Evolutionary conservation across 2,113 vertebrate genomes (phyloP).

Genomic region (Pionites leucogaster): DNA sequence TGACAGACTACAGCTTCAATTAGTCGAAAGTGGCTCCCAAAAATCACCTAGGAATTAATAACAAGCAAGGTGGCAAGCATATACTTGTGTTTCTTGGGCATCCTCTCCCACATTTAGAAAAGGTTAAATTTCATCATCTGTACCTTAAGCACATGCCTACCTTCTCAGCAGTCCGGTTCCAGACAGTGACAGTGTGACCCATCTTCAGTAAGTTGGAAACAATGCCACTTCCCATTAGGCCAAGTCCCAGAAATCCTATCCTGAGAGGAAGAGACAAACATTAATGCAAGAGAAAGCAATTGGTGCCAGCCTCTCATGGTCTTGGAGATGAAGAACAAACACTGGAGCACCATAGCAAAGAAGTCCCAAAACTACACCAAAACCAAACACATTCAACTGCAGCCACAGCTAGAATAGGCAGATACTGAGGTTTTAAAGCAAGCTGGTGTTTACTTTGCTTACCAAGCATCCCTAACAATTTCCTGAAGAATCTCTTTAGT

Average conservation of each 20-base stretch:
- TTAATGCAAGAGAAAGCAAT: background rate
- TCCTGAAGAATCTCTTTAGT: background rate
- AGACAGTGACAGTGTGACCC: slow-evolving; percentile 97
- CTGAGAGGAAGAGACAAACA: slow-evolving; percentile 67
- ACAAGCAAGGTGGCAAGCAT: background rate
- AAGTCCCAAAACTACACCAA: background rate
- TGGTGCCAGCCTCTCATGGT: background rate
- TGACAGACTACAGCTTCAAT: background rate
- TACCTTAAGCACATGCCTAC: slow-evolving; percentile 66
- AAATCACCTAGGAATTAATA: background rate
- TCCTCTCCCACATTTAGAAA: background rate
- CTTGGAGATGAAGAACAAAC: background rate
- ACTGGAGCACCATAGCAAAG: background rate
- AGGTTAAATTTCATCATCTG: background rate
- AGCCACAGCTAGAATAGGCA: background rate
- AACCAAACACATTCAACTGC: background rate
- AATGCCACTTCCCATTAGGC: slow-evolving; percentile 97
- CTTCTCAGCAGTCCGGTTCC: slow-evolving; percentile 98
- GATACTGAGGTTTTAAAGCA: background rate
- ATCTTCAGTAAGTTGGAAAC: slow-evolving; percentile 98
- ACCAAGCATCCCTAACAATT: background rate
- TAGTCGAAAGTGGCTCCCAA: background rate
- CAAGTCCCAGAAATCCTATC: slow-evolving; percentile 98
- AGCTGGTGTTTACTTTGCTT: background rate
- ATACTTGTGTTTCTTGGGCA: background rate